Evolutionary conservation across 2,888 invertebrate species (phyloP), one percentile per base, ranked within the genome.

Genomic region (Chymomyza caudatula): DNA sequence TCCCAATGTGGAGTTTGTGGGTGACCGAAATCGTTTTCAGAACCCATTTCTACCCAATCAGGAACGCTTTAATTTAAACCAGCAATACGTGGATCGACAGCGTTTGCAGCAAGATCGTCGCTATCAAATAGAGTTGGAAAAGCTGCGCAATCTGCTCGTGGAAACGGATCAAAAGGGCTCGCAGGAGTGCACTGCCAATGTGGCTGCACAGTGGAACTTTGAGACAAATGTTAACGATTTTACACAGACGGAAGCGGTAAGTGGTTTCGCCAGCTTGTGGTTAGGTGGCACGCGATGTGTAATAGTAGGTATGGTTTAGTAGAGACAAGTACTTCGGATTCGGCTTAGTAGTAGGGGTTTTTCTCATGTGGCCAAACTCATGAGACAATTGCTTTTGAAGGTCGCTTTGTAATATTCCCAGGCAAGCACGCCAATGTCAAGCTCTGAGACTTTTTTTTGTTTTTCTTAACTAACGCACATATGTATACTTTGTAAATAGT

Each of bases 191-290:
- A 95, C 95, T 0, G 94, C 94, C 58, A 96, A 96, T 89, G 96
- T 96, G n/a, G 94, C 93, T 0, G 95, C 96, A 0, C 96, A 96
- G 87, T 96, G 96, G 96, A 94, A 94, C 88, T 96, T 96, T 86
- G 96, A 96, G 90, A 96, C 96, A 3, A 94, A 96, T 86, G 95
- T 96, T 44, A 96, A 95, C 90, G 95, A 95, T 88, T 93, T 92
- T 54, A 95, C 95, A 0, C 96, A 96, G 90, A 91, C 95, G 76
- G 94, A 95, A 85, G 96, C 96, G 89, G 96, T 96, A 90, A 95
- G 95, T 94, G 60, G 67, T 49, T 29, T 51, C 56, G 57, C 63
- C 60, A 49, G 67, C 54, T 74, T 69, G 65, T 67, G 67, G 60
- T 66, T 44, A 54, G 63, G 54, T 19, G 63, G 71, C 86, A 86